A percentile compares a stretch with the other conserved stretches of the same genome.
These are phyloP conservation scores for Phylloscopus whistleri DNA, from an alignment of 2,113 vertebrate genomes.

Conservation along the genomic window DNA sequence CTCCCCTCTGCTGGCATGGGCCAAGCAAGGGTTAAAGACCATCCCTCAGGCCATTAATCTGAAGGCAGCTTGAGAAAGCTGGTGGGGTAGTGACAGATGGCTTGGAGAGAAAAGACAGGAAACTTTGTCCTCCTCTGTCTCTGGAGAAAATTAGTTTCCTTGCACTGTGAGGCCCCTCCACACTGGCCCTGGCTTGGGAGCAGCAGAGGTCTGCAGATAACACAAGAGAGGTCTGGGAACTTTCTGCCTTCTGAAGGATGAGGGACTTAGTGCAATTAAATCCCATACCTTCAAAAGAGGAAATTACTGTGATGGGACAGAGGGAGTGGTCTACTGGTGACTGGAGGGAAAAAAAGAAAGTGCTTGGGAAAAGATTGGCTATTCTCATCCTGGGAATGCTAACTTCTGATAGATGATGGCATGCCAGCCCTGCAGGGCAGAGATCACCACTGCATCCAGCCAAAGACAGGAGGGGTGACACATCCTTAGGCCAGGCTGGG, in stretches of 20 bases:
- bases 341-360: neutral
- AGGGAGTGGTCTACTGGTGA: neutral
- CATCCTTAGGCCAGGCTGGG: neutral
- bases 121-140: constrained; percentile 39
- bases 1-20: neutral
- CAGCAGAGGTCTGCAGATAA: constrained; percentile 39
- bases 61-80: neutral
- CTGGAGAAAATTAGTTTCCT: constrained; percentile 31
- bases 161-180: neutral
- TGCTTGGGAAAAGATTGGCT: neutral
- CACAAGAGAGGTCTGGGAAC: constrained; percentile 36
- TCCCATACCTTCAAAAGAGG: constrained; percentile 26
- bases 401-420: neutral
- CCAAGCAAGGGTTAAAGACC: constrained; percentile 47
- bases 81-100: constrained; percentile 33
- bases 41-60: constrained; percentile 2
- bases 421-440: neutral
- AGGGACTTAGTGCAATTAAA: neutral
- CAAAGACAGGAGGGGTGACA: neutral
- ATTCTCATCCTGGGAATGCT: neutral
- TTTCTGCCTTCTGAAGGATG: neutral
- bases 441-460: neutral
- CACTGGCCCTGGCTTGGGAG: neutral
- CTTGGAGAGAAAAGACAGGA: constrained; percentile 54
- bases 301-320: neutral